Conservation (phyloP, 2,888 invertebrate species). For the Rhogogaster chlorosoma region DNA sequence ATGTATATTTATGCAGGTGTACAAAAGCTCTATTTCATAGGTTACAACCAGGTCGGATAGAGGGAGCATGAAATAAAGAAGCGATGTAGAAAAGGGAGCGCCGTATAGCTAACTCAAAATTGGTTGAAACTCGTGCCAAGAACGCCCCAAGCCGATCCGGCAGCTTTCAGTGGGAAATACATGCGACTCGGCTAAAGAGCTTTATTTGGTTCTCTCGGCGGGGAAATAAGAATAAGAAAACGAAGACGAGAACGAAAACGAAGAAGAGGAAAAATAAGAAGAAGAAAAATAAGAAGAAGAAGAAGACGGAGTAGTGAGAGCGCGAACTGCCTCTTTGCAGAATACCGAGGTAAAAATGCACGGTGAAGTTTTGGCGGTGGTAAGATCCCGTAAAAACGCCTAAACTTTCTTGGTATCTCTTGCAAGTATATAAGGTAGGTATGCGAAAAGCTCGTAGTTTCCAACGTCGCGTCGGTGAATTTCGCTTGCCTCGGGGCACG, state of each 20-base stretch:
- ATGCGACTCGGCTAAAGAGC: slow-evolving; percentile 37
- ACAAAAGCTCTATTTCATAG: not conserved
- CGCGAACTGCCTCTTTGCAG: not conserved
- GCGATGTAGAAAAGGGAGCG: not conserved
- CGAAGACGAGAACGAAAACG: not conserved
- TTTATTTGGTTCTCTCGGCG: slow-evolving; percentile 42
- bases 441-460: not conserved
- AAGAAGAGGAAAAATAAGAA: not conserved
- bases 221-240: not conserved
- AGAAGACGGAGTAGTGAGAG: not conserved
- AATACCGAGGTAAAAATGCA: slow-evolving; percentile 29
- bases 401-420: slow-evolving; percentile 21
- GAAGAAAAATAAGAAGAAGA: not conserved
- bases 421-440: not conserved
- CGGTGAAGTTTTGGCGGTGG: not conserved
- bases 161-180: slow-evolving; percentile 38
- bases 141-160: slow-evolving; percentile 32
- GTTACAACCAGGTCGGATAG: not conserved
- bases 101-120: slow-evolving; percentile 45
- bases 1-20: slow-evolving; percentile 5
- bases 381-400: slow-evolving; percentile 31
- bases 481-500: not conserved
- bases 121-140: slow-evolving; percentile 48
- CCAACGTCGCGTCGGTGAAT: not conserved
- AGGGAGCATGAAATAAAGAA: not conserved